A percentile compares a stretch with the other conserved stretches of the same genome.
Conservation (phyloP, 1,140 invertebrate genomes). For the Drosophila mayri region DNA sequence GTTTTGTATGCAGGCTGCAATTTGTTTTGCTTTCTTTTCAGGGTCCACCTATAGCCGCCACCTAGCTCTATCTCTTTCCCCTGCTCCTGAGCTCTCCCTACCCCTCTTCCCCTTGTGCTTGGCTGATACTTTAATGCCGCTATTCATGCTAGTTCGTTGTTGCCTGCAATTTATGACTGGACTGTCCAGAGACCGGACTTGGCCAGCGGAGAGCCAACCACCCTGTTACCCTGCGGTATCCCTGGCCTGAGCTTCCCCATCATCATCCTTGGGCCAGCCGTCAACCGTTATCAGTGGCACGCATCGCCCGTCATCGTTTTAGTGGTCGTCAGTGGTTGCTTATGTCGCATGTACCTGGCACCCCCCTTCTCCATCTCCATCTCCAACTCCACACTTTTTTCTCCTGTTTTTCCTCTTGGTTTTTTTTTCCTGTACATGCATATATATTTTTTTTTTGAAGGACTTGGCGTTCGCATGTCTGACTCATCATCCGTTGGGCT, state of each 20-base stretch:
- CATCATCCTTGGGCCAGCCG: slow-evolving; percentile 9
- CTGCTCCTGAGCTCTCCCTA: neutral
- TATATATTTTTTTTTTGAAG: slow-evolving; percentile 36
- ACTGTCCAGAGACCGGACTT: slow-evolving; percentile 32
- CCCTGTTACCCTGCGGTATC: neutral
- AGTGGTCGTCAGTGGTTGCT: slow-evolving; percentile 58
- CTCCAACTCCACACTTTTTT: slow-evolving; percentile 15
- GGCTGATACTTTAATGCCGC: slow-evolving; percentile 73
- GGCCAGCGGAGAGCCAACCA: neutral
- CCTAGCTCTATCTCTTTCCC: neutral
- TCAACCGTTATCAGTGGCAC: slow-evolving; percentile 63
- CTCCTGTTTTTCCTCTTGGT: neutral
- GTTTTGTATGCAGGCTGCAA: slow-evolving; percentile 70
- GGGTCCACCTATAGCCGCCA: slow-evolving; percentile 3
- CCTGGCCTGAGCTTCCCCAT: neutral
- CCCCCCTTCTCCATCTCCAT: neutral
- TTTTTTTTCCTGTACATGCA: neutral
- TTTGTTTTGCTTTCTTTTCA: slow-evolving; percentile 57
- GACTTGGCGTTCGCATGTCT: slow-evolving; percentile 66
- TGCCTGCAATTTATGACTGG: slow-evolving; percentile 66
- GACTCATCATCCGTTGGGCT: slow-evolving; percentile 50
- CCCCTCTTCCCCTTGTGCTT: slow-evolving; percentile 27
- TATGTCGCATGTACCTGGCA: slow-evolving; percentile 21
- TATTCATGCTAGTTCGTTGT: slow-evolving; percentile 62
- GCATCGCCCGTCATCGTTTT: slow-evolving; percentile 53